Conservation (phyloP, 2,888 invertebrate genomes). For the Tipula helvola region DNA sequence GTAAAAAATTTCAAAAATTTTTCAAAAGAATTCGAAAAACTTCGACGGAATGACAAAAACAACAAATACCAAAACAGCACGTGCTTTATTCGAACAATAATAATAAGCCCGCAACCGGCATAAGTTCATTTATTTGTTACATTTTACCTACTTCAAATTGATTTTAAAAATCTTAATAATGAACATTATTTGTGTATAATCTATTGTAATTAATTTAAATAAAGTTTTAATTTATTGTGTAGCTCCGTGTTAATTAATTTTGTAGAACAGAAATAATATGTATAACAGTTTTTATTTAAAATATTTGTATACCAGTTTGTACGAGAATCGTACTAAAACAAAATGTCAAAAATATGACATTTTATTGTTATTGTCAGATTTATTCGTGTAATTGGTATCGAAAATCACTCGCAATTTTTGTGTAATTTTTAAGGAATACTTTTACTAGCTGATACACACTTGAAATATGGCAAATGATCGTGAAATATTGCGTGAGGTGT, state of each 20-base stretch:
- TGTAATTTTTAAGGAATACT: neutral
- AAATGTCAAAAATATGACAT: conserved; percentile 4
- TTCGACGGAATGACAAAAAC: neutral
- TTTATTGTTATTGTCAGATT: neutral
- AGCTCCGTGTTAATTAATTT: neutral
- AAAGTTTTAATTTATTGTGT: neutral
- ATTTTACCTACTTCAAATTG: neutral
- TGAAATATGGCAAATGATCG: conserved; percentile 79
- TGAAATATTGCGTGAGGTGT: conserved; percentile 86
- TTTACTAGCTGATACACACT: neutral
- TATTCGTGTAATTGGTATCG: neutral
- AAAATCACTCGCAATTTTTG: neutral
- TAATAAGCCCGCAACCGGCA: neutral
- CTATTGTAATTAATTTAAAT: neutral
- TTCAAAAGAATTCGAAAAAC: neutral
- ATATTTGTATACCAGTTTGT: neutral
- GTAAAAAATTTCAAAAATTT: conserved; percentile 6
- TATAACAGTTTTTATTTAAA: neutral
- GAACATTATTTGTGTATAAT: neutral
- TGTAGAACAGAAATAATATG: neutral
- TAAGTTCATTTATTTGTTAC: too few relatives aligned
- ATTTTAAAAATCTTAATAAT: neutral
- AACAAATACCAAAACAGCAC: neutral
- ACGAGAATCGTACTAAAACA: neutral
- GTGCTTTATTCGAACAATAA: neutral